These are phyloP conservation scores for Temnothorax longispinosus DNA, from an alignment of 1,140 invertebrate species.

Conservation along the genomic window DNA sequence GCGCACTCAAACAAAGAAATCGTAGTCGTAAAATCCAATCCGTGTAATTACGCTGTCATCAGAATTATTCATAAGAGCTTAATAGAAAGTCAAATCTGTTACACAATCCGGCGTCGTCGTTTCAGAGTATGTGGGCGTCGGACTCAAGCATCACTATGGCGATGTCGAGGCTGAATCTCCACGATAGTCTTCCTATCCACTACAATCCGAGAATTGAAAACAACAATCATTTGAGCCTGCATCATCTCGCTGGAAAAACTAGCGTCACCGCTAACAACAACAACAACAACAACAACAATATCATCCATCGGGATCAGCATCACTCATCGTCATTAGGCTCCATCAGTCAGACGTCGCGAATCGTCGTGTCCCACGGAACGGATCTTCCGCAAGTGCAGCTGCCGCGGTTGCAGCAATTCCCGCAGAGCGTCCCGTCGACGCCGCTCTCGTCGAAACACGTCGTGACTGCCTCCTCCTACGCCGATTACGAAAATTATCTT, in stretches of 20 bases:
- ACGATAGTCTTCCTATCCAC: constrained; percentile 70
- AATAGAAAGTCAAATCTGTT: constrained; percentile 74
- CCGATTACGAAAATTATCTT: constrained; percentile 88
- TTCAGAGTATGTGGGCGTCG: constrained; percentile 85
- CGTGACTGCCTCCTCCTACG: constrained; percentile 83
- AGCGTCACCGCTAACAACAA: constrained; percentile 58
- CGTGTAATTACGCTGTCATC: constrained; percentile 57
- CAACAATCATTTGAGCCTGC: constrained; percentile 64
- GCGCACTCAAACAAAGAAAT: constrained; percentile 28
- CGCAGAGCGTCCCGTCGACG: constrained; percentile 83
- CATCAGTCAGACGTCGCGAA: constrained; percentile 75
- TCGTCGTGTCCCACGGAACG: constrained; percentile 74
- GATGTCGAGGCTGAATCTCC: constrained; percentile 83
- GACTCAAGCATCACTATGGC: constrained; percentile 83
- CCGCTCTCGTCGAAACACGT: constrained; percentile 83
- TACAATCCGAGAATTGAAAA: constrained; percentile 68
- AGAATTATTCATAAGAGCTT: constrained; percentile 69
- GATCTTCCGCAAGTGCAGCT: constrained; percentile 70
- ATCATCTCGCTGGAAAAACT: constrained; percentile 55
- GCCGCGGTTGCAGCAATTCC: constrained; percentile 77
- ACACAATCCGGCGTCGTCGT: constrained; percentile 65
- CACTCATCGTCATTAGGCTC: constrained; percentile 68
- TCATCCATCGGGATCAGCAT: constrained; percentile 68
- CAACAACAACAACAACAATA: constrained; percentile 63
- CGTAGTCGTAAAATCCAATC: constrained; percentile 20